Base-by-base conservation (phyloP, 2,888 invertebrate species). In the Lasioglossum malachurum region DNA sequence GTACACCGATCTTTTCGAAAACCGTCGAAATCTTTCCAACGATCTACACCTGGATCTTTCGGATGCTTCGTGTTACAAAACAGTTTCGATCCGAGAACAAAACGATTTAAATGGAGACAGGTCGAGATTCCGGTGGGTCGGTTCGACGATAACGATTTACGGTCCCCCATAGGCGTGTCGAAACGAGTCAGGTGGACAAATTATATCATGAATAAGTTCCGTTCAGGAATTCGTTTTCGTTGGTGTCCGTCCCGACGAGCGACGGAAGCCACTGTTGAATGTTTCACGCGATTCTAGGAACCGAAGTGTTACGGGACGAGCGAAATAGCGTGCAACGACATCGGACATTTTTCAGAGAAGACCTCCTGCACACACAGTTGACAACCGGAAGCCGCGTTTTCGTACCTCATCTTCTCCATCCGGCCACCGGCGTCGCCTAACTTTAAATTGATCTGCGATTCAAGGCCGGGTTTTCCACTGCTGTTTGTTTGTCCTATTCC, bases 81-180 rank as follows among this genome's bases (percentile, higher is more conserved):
- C 64, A n/a, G 35, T 19, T 38, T 35, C 35, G 67, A 38, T 38
- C 12, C 69, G 23, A 23, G 35, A 19, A 38, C 64, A 35, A 38
- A 69, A 69, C 74, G 84, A 80, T 87, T 83, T 82, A 77, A 83
- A 80, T 72, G 73, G 71, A 78, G 72, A 73, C 80, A 78, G 27
- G 14, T 46, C 82, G 75, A 75, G 84, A 78, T 84, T 77, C 80
- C 71, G 27, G 31, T 53, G 73, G 87, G 75, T 69, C 84, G 80
- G 69, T 74, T 87, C 80, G 86, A 76, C 83, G 90, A 90, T 89
- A 88, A 89, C 82, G 80, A 88, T 86, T 86, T 82, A 73, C 83
- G 71, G 57, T 31, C 49, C 60, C 60, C 67, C 16, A 38, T 79
- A 53, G 49, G 67, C 73, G 72, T 60, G 71, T 76, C 82, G 82